Percentiles rank a stretch among this genome's conserved stretches.
Conservation (phyloP, 2,797 vertebrate species). For the Hydrolagus colliei region DNA sequence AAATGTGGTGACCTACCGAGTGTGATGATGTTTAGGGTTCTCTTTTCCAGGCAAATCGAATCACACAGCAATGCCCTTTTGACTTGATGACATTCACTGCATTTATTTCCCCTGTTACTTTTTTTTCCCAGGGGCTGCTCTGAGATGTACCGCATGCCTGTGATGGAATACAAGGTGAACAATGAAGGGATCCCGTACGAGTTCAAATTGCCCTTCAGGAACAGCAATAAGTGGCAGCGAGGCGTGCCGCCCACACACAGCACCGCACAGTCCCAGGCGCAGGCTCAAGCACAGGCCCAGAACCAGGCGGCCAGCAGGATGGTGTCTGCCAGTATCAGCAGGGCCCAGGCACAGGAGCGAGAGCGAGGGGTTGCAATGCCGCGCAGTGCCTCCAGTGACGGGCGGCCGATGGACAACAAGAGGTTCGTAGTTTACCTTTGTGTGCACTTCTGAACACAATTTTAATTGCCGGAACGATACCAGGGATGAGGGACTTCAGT, state of each 20-base stretch:
- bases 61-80: too few species aligned
- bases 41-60: too few species aligned
- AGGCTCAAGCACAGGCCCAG: constrained; percentile 70
- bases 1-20: too few species aligned
- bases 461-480: neutral
- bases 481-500: neutral
- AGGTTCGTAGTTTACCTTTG: constrained; percentile 50
- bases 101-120: constrained; percentile 30
- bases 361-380: constrained; percentile 74
- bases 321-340: constrained; percentile 61
- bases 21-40: too few species aligned
- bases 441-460: neutral
- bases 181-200: constrained; percentile 88
- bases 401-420: constrained; percentile 77
- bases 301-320: constrained; percentile 70
- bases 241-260: constrained; percentile 12
- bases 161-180: constrained; percentile 90
- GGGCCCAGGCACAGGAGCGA: constrained; percentile 64
- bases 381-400: constrained; percentile 89
- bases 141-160: constrained; percentile 89
- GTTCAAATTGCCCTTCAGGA: constrained; percentile 89
- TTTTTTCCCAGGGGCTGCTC: constrained; percentile 74
- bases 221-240: constrained; percentile 86
- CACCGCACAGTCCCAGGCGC: constrained; percentile 40
- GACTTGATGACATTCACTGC: neutral